Percentiles rank a stretch among this genome's conserved stretches.
Conservation (phyloP, 2,113 vertebrate genomes). For the Neolamprologus cancellatus region DNA sequence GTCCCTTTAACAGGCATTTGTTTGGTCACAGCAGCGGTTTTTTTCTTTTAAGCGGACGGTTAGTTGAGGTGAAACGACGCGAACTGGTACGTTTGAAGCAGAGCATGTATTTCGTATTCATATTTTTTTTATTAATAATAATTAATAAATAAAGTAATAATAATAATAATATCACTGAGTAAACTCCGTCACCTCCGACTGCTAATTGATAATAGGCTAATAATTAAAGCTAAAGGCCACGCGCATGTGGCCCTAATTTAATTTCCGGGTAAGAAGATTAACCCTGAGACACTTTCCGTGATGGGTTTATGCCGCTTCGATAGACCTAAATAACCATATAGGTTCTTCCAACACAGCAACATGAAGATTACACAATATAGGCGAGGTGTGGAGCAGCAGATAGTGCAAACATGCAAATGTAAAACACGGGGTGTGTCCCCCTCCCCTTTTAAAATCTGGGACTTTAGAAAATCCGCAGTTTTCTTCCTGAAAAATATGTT, state of each 20-base stretch:
- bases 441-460: neutral
- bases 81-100: neutral
- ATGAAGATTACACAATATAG: neutral
- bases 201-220: conserved; percentile 2
- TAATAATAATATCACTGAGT: neutral
- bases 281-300: neutral
- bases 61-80: neutral
- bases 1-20: no score
- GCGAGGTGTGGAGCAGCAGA: neutral
- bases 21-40: neutral
- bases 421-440: neutral
- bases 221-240: neutral
- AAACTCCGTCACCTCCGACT: neutral
- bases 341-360: neutral
- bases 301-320: neutral
- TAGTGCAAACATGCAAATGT: neutral
- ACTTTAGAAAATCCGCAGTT: neutral
- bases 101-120: neutral
- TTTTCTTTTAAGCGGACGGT: neutral
- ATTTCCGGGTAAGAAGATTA: conserved; percentile 23
- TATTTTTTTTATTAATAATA: no score
- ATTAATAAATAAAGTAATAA: no score
- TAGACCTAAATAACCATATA: neutral
- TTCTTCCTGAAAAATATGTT: neutral
- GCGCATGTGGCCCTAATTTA: neutral